Evolutionary conservation across 1,140 invertebrate genomes (phyloP).

Genomic region (Pararge aegeria): DNA sequence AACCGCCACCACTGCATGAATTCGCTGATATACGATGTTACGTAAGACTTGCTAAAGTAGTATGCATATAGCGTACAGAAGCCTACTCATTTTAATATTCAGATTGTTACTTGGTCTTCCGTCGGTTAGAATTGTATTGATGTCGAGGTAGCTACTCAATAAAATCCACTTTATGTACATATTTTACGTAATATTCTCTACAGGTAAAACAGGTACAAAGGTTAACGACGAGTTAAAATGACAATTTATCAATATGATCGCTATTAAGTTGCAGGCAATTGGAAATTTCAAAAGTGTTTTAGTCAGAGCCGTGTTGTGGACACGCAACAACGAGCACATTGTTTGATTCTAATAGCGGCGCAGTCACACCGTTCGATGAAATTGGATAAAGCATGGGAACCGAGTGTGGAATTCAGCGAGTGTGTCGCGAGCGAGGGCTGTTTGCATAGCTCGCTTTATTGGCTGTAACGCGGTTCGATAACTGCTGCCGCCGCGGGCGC

Average conservation of each 20-base stretch:
- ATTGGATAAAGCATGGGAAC: constrained; percentile 76
- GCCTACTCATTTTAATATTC: constrained; percentile 52
- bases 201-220: no score
- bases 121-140: constrained; percentile 10
- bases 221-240: no score
- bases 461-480: constrained; percentile 64
- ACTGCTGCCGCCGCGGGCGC: constrained; percentile 41
- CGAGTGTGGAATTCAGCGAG: constrained; percentile 57
- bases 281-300: not conserved
- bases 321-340: constrained; percentile 55
- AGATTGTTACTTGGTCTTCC: constrained; percentile 40
- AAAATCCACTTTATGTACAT: no score
- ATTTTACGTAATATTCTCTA: no score
- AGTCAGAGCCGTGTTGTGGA: constrained; percentile 1
- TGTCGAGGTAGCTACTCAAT: not conserved
- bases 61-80: constrained; percentile 42
- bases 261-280: not conserved
- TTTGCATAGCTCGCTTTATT: constrained; percentile 76
- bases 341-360: constrained; percentile 55
- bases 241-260: no score
- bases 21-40: constrained; percentile 47
- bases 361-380: constrained; percentile 62
- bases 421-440: constrained; percentile 51
- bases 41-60: constrained; percentile 42
- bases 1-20: constrained; percentile 37